A percentile compares a stretch with the other conserved stretches of the same genome.
These are phyloP conservation scores for Sylvia borin DNA, from an alignment of 2,797 vertebrate species.

Conservation along the genomic window DNA sequence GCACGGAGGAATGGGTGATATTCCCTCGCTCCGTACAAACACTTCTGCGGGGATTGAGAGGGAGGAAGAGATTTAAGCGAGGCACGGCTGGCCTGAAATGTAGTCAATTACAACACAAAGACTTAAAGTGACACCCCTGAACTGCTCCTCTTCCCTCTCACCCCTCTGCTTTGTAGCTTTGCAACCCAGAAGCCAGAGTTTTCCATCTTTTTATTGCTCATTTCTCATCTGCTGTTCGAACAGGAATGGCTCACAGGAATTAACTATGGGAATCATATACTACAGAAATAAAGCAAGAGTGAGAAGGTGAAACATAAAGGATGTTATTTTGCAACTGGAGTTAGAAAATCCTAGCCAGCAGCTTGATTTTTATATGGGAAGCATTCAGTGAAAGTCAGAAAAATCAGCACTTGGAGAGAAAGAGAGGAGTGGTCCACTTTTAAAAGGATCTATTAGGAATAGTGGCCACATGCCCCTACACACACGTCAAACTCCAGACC, in stretches of 20 bases:
- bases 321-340: not conserved
- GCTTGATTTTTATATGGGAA: not conserved
- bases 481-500: not conserved
- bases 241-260: not conserved
- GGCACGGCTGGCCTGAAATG: conserved; percentile 38
- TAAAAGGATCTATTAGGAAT: not conserved
- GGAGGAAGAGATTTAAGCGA: conserved; percentile 47
- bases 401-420: not conserved
- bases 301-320: not conserved
- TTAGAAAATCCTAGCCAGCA: not conserved
- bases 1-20: not conserved
- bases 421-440: not conserved
- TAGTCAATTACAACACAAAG: conserved; percentile 60
- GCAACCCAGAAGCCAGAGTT: not conserved
- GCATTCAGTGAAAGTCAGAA: not conserved
- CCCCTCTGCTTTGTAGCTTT: conserved; percentile 10
- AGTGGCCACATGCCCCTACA: not conserved
- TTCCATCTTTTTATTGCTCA: not conserved
- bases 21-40: not conserved
- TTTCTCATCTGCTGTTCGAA: not conserved
- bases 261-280: not conserved
- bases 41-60: not conserved
- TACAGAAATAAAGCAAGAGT: not conserved
- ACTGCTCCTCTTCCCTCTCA: conserved; percentile 3
- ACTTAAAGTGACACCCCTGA: conserved; percentile 48